Base-by-base conservation (phyloP, 2,888 invertebrate species). In the Rhyacophila evoluta region DNA sequence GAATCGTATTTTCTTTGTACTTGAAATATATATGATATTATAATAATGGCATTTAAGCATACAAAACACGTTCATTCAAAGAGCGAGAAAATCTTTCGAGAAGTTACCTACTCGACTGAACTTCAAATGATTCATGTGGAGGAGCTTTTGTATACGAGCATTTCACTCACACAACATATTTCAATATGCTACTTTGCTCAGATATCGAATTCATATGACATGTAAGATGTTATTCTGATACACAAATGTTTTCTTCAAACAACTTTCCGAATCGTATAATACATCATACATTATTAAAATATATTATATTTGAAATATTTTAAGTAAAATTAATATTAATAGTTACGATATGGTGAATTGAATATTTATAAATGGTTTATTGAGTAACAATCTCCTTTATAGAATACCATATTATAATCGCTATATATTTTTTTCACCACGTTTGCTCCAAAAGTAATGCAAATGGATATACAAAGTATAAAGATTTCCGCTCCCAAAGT, bases 61-160 rank as follows among this genome's bases (percentile, higher is more conserved):
- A 12, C 55, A 25, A 55, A 19, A 55, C 8, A 55, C 55, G 25
- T 10, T 8, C 25, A 55, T 25, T 6, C 8, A 25, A 55, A 55
- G 1, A 55, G 55, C 55, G 55, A 8, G 2, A 19, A 55, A 55
- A 55, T 55, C 55, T 55, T 55, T 55, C 55, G 19, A 25, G 55
- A 55, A 25, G 55, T 55, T 55, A 55, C 55, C 19, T 55, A 55
- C 55, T 55, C 19, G 55, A 55, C 19, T 25, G 55, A 55, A 55
- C 55, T 55, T 55, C 19, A 55, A 55, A 55, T 55, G 55, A 55
- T 25, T 55, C 25, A 55, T 55, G 55, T 2, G 19, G 19, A n/a
- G n/a, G n/a, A 25, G 6, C 0, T 55, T 25, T 55, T 19, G 25
- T 55, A 55, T 55, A 15, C 55, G 19, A 8, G 19, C 19, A 15